Percentiles rank a stretch among this genome's conserved stretches.
Conservation (phyloP, 2,797 vertebrate genomes). For the Fistularia commersonii region DNA sequence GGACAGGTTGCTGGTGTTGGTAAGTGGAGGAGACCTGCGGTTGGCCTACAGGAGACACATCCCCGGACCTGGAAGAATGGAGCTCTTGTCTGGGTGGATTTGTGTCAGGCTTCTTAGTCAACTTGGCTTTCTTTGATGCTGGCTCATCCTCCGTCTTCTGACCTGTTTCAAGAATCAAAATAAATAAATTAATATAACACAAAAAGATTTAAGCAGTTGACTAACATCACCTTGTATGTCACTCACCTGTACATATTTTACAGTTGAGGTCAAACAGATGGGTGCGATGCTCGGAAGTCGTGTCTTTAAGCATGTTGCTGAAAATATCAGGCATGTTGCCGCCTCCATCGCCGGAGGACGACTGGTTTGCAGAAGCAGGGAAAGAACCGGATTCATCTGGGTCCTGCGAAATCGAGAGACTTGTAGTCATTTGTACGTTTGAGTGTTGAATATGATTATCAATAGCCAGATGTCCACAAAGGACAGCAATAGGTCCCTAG, state of each 20-base stretch:
- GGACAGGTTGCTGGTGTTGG: conserved; percentile 30
- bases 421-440: background rate
- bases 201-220: background rate
- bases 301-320: conserved; percentile 94
- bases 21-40: conserved; percentile 24
- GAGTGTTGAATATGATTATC: no score
- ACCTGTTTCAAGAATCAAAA: conserved; percentile 67
- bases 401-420: conserved; percentile 64
- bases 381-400: conserved; percentile 78
- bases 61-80: conserved; percentile 56
- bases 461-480: background rate
- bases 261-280: conserved; percentile 98
- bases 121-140: conserved; percentile 82
- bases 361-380: conserved; percentile 40
- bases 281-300: conserved; percentile 90
- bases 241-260: conserved; percentile 95
- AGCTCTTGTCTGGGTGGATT: conserved; percentile 72
- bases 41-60: conserved; percentile 37
- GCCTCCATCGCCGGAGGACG: conserved; percentile 44
- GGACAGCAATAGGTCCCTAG: background rate
- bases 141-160: conserved; percentile 89
- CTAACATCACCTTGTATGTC: no score
- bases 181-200: background rate
- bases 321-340: conserved; percentile 81
- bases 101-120: conserved; percentile 79